Evolutionary conservation across 2,113 vertebrate species (phyloP).

Genomic region (Athene cunicularia): DNA sequence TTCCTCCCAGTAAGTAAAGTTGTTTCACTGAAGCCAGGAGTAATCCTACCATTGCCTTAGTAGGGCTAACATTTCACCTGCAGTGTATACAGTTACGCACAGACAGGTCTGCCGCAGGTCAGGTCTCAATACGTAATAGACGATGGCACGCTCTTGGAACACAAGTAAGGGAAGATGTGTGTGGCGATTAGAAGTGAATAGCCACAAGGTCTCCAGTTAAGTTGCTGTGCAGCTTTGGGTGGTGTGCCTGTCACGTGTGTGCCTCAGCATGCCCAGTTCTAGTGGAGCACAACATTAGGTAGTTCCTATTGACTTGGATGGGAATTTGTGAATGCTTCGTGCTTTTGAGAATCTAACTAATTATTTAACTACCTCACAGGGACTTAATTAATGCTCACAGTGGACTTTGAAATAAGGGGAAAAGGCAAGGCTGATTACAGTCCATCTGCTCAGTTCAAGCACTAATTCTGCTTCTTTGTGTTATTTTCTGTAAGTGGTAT

Average conservation of each 20-base stretch:
- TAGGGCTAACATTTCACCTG: background rate
- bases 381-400: background rate
- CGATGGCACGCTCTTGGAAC: fast-evolving
- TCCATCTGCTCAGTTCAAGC: background rate
- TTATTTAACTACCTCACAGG: background rate
- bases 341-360: slow-evolving; percentile 20
- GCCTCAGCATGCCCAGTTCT: background rate
- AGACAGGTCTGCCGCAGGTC: background rate
- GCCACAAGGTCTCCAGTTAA: background rate
- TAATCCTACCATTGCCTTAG: background rate
- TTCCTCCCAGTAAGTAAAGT: background rate
- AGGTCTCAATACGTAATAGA: fast-evolving
- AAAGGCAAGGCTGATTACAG: background rate
- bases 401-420: background rate
- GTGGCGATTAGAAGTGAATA: background rate
- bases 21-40: background rate
- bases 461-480: background rate
- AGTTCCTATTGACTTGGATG: background rate
- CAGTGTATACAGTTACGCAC: background rate
- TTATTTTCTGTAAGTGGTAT: background rate
- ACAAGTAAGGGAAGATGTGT: background rate
- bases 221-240: background rate
- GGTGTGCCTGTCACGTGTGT: background rate
- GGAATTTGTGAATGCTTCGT: background rate
- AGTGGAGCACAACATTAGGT: background rate